Conservation (phyloP, 2,888 invertebrate genomes). For the Lepidocyrtoides sp. region DNA sequence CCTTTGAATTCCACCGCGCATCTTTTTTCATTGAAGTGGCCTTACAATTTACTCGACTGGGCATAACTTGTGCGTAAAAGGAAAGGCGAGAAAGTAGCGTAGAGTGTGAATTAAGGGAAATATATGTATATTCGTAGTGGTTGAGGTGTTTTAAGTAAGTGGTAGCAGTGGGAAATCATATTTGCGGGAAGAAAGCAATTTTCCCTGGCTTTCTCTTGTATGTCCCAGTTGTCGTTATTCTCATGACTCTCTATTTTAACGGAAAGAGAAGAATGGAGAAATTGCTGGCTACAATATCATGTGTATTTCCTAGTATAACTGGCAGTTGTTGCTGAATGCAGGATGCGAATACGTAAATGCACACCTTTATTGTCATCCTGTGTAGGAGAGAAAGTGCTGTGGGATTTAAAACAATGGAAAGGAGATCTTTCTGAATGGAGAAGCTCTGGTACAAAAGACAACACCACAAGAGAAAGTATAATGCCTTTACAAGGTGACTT, state of each 20-base stretch:
- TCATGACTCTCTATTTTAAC: background rate
- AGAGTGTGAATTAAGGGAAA: too few species aligned
- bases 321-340: background rate
- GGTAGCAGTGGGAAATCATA: conserved; percentile 30
- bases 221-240: background rate
- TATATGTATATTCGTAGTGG: background rate
- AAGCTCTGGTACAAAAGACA: background rate
- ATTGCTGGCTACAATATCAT: too few species aligned
- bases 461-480: background rate
- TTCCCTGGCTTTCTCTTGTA: conserved; percentile 21
- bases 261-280: background rate
- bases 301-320: too few species aligned
- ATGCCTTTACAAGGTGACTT: background rate
- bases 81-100: background rate
- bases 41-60: background rate
- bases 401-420: background rate
- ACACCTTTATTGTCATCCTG: too few species aligned
- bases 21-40: background rate
- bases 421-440: background rate
- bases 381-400: background rate
- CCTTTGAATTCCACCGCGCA: conserved; percentile 4
- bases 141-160: conserved; percentile 31
- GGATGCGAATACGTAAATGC: background rate
- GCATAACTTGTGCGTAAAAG: background rate
- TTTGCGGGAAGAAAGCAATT: conserved; percentile 16